Base-by-base conservation (phyloP, 2,797 vertebrate genomes). In the Aeoliscus strigatus region DNA sequence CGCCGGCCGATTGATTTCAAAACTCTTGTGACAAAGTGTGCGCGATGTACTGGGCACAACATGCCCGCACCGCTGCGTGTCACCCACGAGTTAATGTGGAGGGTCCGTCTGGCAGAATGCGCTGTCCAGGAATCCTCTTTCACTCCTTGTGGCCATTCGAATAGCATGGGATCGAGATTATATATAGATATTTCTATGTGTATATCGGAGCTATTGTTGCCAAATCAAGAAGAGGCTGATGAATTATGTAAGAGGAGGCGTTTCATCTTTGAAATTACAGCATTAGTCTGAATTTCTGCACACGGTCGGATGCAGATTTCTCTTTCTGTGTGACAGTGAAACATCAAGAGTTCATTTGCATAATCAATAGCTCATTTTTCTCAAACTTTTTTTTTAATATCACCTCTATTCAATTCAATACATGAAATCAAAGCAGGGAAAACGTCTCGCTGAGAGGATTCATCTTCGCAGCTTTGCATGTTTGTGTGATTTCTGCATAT, bases 1-100 rank as follows among this genome's bases (percentile, higher is more conserved):
- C 46, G 47, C 28, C 1, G 35, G 41, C 70, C 83, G 87, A 88
- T 87, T 85, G 84, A 89, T 88, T 88, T 79, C 66, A 79, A 86
- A 88, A 86, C 73, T 84, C 78, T 55, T 46, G 57, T 75, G 77
- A 86, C 79, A 79, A 70, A 74, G 67, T 71, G 70, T 51, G 39
- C 55, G 55, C 51, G 60, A 56, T 60, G 50, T 65, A 75, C 64
- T 43, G 58, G 45, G 66, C 55, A 72, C 76, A 76, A 74, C 77
- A 80, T 56, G 66, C 50, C 61, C 61, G 35, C 25, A 50, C 51
- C 35, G 17, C 61, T 72, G 30, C 28, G 39, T 75, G 77, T 82
- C 73, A 76, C 57, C 60, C 49, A 60, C 73, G 65, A 64, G 54
- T 75, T 70, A 51, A 58, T 57, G 49, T 43, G 50, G 35, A 63